Base-by-base conservation (phyloP, 2,888 invertebrate genomes). In the Phania funesta region DNA sequence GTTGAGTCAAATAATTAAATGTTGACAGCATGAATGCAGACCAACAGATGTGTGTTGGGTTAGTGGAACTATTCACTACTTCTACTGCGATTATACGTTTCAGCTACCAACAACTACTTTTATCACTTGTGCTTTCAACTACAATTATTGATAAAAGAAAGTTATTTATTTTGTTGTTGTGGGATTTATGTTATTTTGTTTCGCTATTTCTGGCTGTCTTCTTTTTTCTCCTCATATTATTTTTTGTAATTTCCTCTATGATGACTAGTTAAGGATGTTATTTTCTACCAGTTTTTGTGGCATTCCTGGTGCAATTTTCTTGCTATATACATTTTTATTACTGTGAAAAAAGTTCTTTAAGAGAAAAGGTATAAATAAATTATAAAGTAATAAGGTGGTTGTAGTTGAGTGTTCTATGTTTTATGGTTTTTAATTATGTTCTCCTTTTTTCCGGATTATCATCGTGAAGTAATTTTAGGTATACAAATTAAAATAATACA, bases 1-100 rank as follows among this genome's bases (percentile, higher is more conserved):
- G 82, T 75, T 82, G 82, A 82, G 58, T 78, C 29, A 74, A 78
- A 82, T 82, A 82, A 82, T 75, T 82, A 78, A 82, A 82, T 82
- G 82, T 78, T 82, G 82, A 82, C 74, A 75, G 74, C 74, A 65
- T 58, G 74, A 74, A 58, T 82, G 52, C 29, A 74, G 77, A 70
- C 68, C 78, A 77, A 58, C 64, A 68, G 68, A 67, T 58, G 56
- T 56, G 26, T 16, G 9, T 26, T 20, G 4, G 6, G 18, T 5
- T 18, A 0, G 44, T 54, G 54, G 44, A 64, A 22, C 9, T 35
- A 64, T 32, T 11, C 16, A 3, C 29, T 62, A 3, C 41, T 8
- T 26, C 58, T 20, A 26, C n/a, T n/a, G n/a, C 38, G 24, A 32
- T 56, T 68, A 29, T 16, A n/a, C 3, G 26, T 60, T 35, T 48